Base-by-base conservation (phyloP, 2,888 invertebrate species). In the Limnephilus auricula region DNA sequence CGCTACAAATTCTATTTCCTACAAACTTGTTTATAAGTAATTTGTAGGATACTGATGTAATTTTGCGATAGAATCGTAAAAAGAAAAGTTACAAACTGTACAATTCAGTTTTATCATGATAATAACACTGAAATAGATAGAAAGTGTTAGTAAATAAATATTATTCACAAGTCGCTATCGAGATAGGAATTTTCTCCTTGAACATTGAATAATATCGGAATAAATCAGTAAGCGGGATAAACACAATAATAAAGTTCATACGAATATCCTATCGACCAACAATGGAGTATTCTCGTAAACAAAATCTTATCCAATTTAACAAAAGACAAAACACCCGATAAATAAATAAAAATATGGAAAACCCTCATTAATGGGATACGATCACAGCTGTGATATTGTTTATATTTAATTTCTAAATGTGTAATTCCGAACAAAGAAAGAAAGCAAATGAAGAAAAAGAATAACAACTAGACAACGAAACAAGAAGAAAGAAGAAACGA, bases 381-480 rank as follows among this genome's bases (percentile, higher is more conserved):
- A 82, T 82, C n/a, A 25, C 85, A 85, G n/a, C 34, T 85, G 85
- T 85, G 85, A 85, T 85, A 34, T 85, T 85, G 85, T 85, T 85
- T 85, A 45, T 85, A 40, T 85, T 85, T 50, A 65, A 31, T 87
- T 87, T 87, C 25, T 34, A 87, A 34, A 87, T 50, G 87, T 65
- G 87, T 87, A 87, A 87, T 32, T 78, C 78, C 34, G 31, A 79
- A 88, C 78, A 65, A 78, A 88, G 87, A 88, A 87, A 88, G 34
- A 88, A 31, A 87, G 30, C 65, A 32, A 78, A 78, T 25, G 32
- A 34, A 31, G 32, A 88, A 88, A 88, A 78, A 32, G 37, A 79
- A 87, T 30, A 87, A 88, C 78, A 88, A 88, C 65, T 88, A 88
- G 87, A 88, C 87, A 88, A 88, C 87, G 78, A 88, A 88, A 88